A percentile compares a stretch with the other conserved stretches of the same genome.
These are phyloP conservation scores for Melanotus villosus DNA, from an alignment of 2,888 invertebrate genomes.

Conservation along the genomic window DNA sequence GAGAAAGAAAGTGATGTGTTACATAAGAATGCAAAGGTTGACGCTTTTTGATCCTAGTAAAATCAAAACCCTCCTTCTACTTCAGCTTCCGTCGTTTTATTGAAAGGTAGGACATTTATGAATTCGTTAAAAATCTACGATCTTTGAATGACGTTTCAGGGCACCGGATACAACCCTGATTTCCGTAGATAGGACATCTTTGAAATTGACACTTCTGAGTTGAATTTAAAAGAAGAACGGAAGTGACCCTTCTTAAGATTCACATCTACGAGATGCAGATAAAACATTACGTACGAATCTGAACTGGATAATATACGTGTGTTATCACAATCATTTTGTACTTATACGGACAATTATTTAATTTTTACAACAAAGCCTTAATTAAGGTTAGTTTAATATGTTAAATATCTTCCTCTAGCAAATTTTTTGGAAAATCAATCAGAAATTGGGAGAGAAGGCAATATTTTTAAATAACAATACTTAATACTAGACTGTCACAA, in stretches of 20 bases:
- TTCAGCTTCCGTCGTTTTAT: background rate
- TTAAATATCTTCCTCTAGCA: no score
- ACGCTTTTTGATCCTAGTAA: background rate
- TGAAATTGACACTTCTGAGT: constrained; percentile 7
- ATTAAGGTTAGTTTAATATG: no score
- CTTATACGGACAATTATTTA: no score
- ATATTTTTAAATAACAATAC: no score
- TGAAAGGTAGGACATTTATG: constrained; percentile 2
- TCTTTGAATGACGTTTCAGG: background rate
- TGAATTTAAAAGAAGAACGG: background rate
- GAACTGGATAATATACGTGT: background rate
- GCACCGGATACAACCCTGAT: constrained; percentile 8
- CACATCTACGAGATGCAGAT: background rate
- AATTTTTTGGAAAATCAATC: no score
- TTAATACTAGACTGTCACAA: no score
- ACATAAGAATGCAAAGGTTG: background rate
- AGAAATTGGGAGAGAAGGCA: no score
- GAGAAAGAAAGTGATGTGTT: background rate
- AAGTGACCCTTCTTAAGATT: background rate
- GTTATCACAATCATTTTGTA: no score
- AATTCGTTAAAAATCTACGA: background rate
- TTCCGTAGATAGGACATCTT: background rate
- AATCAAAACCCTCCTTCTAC: background rate
- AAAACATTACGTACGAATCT: background rate
- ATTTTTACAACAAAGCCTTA: no score